phyloP scores from a whole-genome alignment of 1,140 invertebrate genomes.

The Drosophila varians region DNA sequence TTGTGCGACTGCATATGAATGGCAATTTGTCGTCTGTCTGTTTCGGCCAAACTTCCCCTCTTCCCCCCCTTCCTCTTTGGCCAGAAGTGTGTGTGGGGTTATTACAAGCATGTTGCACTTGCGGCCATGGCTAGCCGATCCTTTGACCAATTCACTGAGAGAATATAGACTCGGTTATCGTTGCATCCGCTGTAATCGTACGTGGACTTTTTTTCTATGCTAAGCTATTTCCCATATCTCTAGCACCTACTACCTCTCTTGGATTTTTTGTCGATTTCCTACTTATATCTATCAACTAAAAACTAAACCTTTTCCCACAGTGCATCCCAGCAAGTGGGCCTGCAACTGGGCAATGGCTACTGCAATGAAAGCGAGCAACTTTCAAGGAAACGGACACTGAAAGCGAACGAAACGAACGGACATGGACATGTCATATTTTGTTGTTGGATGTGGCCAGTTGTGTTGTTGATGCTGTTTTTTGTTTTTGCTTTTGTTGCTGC shows the following conservation, averaged over 20 bases:
- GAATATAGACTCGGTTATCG: too few species aligned
- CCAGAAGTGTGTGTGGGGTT: slow-evolving; percentile 41
- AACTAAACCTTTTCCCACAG: background rate
- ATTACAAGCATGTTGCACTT: slow-evolving; percentile 68
- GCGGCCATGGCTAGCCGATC: slow-evolving; percentile 44
- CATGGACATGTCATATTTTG: slow-evolving; percentile 77
- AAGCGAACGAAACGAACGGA: slow-evolving; percentile 59
- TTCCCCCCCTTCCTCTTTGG: background rate
- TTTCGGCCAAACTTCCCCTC: slow-evolving; percentile 2
- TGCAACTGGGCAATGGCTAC: slow-evolving; percentile 14
- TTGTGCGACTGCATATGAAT: slow-evolving; percentile 66
- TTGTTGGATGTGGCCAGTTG: slow-evolving; percentile 50
- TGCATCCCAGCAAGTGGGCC: slow-evolving; percentile 28
- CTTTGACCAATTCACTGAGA: slow-evolving; percentile 14
- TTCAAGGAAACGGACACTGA: slow-evolving; percentile 70
- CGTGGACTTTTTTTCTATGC: too few species aligned
- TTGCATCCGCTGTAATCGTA: too few species aligned
- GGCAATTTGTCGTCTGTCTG: slow-evolving; percentile 75
- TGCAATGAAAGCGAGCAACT: slow-evolving; percentile 28
- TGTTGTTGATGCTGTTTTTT: slow-evolving; percentile 15
- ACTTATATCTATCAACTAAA: too few species aligned
- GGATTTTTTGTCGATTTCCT: too few species aligned
- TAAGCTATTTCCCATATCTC: too few species aligned
- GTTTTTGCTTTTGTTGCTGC: slow-evolving; percentile 30
- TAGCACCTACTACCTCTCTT: too few species aligned